Conservation (phyloP, 2,797 vertebrate genomes). For the Acanthopagrus latus region DNA sequence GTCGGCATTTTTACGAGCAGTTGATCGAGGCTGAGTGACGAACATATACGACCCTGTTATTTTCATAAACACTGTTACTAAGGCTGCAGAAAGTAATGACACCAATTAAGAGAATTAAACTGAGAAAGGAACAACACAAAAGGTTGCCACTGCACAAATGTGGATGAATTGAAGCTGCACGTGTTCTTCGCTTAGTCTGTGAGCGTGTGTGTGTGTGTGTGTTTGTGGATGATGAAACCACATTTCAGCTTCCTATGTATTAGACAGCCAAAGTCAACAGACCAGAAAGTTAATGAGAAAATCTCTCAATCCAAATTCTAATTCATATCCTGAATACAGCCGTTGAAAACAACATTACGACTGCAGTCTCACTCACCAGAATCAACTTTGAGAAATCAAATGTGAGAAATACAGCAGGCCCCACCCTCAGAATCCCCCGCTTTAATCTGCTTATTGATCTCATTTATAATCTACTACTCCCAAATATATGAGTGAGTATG, state of each 20-base stretch:
- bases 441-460: background rate
- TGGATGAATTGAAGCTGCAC: background rate
- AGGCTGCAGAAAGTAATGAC: conserved; percentile 22
- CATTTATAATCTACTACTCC: background rate
- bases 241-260: background rate
- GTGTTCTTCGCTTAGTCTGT: background rate
- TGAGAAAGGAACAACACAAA: background rate
- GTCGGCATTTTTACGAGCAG: conserved; percentile 13
- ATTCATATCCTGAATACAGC: background rate
- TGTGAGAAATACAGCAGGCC: background rate
- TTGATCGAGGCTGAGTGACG: conserved; percentile 19
- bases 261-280: background rate
- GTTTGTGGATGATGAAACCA: background rate
- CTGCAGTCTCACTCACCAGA: background rate
- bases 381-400: background rate
- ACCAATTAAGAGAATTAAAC: background rate
- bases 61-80: conserved; percentile 43
- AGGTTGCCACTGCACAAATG: background rate
- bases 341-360: background rate
- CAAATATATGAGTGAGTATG: background rate
- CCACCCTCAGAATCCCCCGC: background rate
- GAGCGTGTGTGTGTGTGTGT: background rate
- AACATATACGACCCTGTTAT: background rate
- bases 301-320: background rate
- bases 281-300: background rate